A percentile compares a stretch with the other conserved stretches of the same genome.
Evolutionary conservation across 2,888 invertebrate genomes (phyloP).

Genomic region (Carpatolechia fugitivella): DNA sequence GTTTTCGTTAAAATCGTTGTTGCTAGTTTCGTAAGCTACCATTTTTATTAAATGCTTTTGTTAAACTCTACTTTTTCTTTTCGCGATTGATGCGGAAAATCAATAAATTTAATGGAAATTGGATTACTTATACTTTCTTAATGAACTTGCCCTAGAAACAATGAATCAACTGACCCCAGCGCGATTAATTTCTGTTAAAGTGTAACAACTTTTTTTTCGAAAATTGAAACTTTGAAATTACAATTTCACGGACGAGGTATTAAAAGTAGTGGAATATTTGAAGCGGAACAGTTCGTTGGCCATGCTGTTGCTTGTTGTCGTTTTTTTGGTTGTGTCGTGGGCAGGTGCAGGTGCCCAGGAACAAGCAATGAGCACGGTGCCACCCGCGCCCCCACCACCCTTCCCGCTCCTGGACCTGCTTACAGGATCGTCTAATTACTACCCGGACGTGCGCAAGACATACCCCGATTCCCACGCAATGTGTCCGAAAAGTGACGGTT

Average conservation of each 20-base stretch:
- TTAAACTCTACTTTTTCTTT: constrained; percentile 5
- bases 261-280: constrained; percentile 53
- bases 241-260: constrained; percentile 70
- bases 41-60: not conserved
- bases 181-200: constrained; percentile 52
- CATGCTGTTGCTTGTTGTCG: constrained; percentile 59
- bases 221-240: constrained; percentile 56
- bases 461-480: constrained; percentile 50
- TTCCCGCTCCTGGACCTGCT: constrained; percentile 64
- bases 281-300: constrained; percentile 66
- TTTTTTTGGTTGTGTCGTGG: constrained; percentile 49
- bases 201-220: constrained; percentile 43
- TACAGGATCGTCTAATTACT: constrained; percentile 58
- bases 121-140: constrained; percentile 11
- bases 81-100: constrained; percentile 10
- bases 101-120: not conserved
- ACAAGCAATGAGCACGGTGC: constrained; percentile 51
- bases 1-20: too few species aligned
- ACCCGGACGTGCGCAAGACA: constrained; percentile 58
- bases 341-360: constrained; percentile 53
- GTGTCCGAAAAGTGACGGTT: constrained; percentile 59
- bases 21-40: too few species aligned
- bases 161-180: constrained; percentile 43
- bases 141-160: constrained; percentile 39
- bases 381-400: constrained; percentile 42